A percentile compares a stretch with the other conserved stretches of the same genome.
These are phyloP conservation scores for Clusia tigrina DNA, from an alignment of 2,888 invertebrate genomes.

Conservation along the genomic window DNA sequence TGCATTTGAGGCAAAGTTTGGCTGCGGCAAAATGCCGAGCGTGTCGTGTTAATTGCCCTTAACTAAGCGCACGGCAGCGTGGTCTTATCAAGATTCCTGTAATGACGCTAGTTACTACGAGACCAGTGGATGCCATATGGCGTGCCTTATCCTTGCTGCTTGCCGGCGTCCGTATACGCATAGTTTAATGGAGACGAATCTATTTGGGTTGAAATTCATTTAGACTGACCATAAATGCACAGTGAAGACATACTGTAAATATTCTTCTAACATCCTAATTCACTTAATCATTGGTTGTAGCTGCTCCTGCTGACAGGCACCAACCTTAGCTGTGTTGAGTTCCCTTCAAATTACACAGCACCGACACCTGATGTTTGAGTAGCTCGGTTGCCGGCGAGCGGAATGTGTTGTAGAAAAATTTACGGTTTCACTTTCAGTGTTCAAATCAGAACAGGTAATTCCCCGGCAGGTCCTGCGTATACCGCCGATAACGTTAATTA, in stretches of 20 bases:
- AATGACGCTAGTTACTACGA: slow-evolving; percentile 14
- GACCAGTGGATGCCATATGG: slow-evolving; percentile 45
- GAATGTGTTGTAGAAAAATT: slow-evolving; percentile 35
- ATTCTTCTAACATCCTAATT: slow-evolving; percentile 31
- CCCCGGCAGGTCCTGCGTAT: slow-evolving; percentile 13
- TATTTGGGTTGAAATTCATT: slow-evolving; percentile 54
- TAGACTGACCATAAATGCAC: slow-evolving; percentile 47
- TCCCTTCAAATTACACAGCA: slow-evolving; percentile 29
- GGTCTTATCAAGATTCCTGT: slow-evolving; percentile 37
- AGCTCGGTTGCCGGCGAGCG: slow-evolving; percentile 37
- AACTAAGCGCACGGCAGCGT: slow-evolving; percentile 44
- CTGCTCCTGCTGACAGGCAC: slow-evolving; percentile 26
- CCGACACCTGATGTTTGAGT: slow-evolving; percentile 59
- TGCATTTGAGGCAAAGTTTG: neutral
- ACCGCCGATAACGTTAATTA: slow-evolving; percentile 51
- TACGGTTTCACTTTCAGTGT: slow-evolving; percentile 57
- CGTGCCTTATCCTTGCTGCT: slow-evolving; percentile 21
- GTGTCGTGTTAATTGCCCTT: slow-evolving; percentile 61
- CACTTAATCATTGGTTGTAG: slow-evolving; percentile 32
- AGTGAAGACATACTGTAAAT: slow-evolving; percentile 26
- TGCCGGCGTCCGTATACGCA: slow-evolving; percentile 23
- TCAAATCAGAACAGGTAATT: slow-evolving; percentile 60
- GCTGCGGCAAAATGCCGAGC: slow-evolving; percentile 35
- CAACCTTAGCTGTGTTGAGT: slow-evolving; percentile 16
- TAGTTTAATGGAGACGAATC: slow-evolving; percentile 46